Conservation (phyloP, 2,113 vertebrate species). For the Delphinapterus leucas region DNA sequence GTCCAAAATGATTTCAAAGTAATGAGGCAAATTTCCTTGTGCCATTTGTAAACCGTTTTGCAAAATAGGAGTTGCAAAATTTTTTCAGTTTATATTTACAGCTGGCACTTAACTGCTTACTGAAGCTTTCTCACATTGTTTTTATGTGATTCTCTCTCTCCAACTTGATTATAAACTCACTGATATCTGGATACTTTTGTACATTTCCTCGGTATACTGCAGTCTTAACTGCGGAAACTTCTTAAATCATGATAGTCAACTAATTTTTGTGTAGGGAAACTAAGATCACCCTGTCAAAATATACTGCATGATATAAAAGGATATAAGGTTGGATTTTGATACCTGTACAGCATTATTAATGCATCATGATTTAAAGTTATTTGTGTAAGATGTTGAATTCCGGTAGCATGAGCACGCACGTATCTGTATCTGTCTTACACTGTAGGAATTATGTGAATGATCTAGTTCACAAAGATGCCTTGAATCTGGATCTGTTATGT, state of each 20-base stretch:
- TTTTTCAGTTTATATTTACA: conserved; percentile 25
- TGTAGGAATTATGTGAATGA: background rate
- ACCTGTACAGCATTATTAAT: background rate
- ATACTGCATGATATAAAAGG: background rate
- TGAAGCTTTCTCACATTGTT: conserved; percentile 17
- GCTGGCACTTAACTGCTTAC: background rate
- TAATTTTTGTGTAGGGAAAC: background rate
- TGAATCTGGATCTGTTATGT: background rate
- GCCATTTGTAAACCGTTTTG: conserved; percentile 28
- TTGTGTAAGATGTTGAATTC: background rate
- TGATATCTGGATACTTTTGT: background rate
- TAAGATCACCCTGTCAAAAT: background rate
- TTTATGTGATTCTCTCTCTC: background rate
- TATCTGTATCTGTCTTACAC: background rate
- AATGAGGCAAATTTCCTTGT: background rate
- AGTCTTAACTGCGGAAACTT: background rate
- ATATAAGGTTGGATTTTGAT: background rate
- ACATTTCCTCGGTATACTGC: background rate
- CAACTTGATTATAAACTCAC: background rate
- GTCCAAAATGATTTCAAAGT: conserved; percentile 5
- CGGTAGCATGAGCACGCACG: background rate
- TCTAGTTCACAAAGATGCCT: conserved; percentile 10
- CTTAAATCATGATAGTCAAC: background rate
- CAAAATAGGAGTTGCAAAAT: background rate
- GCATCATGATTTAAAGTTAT: conserved; percentile 5